These are phyloP conservation scores for Ochropleura plecta DNA, from an alignment of 2,888 invertebrate genomes.

Conservation along the genomic window DNA sequence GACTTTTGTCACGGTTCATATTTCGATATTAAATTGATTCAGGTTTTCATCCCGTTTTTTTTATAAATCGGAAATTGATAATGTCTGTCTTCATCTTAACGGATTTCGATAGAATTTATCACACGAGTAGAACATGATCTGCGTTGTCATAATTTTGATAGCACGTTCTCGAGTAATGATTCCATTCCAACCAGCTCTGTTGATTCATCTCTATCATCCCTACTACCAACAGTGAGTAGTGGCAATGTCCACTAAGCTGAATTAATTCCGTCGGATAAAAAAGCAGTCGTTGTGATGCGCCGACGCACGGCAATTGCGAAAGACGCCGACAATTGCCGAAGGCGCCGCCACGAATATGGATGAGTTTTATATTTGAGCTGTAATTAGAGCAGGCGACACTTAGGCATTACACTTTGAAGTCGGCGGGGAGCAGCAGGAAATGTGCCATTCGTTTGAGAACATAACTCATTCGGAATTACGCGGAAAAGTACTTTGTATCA, in stretches of 20 bases:
- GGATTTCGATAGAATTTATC: not conserved
- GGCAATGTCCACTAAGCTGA: constrained; percentile 53
- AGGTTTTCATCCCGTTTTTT: not conserved
- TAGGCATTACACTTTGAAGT: constrained; percentile 34
- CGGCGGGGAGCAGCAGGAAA: constrained; percentile 17
- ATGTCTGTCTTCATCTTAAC: not conserved
- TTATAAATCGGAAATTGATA: not conserved
- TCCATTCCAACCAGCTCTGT: not conserved
- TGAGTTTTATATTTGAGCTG: constrained; percentile 60
- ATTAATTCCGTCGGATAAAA: constrained; percentile 66
- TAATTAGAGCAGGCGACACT: constrained; percentile 55
- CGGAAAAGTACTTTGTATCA: not conserved
- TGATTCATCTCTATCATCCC: not conserved
- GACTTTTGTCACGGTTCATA: not conserved
- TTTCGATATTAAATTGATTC: not conserved
- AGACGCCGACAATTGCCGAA: constrained; percentile 74
- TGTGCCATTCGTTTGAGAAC: not conserved
- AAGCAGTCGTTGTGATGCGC: constrained; percentile 61
- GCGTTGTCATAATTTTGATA: not conserved
- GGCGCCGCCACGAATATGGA: constrained; percentile 68
- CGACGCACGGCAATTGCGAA: constrained; percentile 71
- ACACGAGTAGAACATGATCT: not conserved
- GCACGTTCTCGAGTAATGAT: not conserved
- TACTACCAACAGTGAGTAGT: not conserved
- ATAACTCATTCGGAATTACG: not conserved